Base-by-base conservation (phyloP, 2,888 invertebrate species). In the Acleris holmiana region DNA sequence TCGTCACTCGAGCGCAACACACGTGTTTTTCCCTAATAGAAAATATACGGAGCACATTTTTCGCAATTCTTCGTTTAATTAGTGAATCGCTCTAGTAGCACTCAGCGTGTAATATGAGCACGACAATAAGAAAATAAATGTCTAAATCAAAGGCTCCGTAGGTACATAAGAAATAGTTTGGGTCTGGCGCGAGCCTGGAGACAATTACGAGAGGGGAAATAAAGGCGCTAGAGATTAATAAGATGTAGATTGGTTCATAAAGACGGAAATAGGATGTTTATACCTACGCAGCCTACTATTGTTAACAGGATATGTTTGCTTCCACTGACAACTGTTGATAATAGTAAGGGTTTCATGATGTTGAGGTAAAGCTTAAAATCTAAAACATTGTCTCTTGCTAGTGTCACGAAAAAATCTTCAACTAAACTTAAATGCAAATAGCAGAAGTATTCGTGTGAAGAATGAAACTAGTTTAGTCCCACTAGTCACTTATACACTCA, bases 131-230 rank as follows among this genome's bases (percentile, higher is more conserved):
- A 53, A 49, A 55, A 58, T 57, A 53, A 35, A 53, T 67, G 47
- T 61, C 51, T 46, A 60, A 61, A 67, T 54, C 54, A 59, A 53
- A 49, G 35, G 58, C 53, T 57, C 62, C 56, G 29, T 62, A 62
- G 48, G 62, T 62, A 67, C 60, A 69, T 51, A 44, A 67, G 66
- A 54, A 65, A 69, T 70, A 68, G 66, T 67, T 61, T 25, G 53
- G 50, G 55, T 23, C 47, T 51, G 49, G 41, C 25, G 53, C 35
- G 44, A 21, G 44, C 48, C 23, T 41, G 56, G 68, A 67, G 63
- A 64, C 69, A 71, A 71, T 70, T 69, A 68, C 66, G 58, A 61
- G 54, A 60, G 59, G 55, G 58, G 57, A 65, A 68, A 73, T 70
- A 73, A 69, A 69, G 65, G 64, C 5, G 8, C 5, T 1, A 10